Evolutionary conservation across 2,888 invertebrate species (phyloP), one percentile per base, ranked within the genome.

Genomic region (Pycnomerus fuliginosus): DNA sequence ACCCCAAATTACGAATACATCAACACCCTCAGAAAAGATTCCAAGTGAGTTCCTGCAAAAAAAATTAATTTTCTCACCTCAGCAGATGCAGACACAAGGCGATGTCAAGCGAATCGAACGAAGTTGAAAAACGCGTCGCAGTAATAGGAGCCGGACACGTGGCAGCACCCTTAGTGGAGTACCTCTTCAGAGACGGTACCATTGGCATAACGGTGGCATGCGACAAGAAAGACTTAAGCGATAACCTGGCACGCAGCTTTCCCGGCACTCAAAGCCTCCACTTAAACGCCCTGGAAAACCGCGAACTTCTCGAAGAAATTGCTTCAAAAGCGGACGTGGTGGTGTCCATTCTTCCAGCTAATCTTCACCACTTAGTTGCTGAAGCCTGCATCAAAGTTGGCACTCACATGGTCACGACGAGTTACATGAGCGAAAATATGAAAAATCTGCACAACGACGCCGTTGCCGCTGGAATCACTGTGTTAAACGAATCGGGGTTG

Each of bases 1-100:
- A 97, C 98, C 0, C 85, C 93, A 3, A 86, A 90, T 61, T 99
- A 87, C 71, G 86, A 95, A 71, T 99, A 99, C 68, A 99, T 99
- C 61, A 82, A 87, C 61, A 94, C 96, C 48, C 73, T 99, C 11
- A 78, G 98, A 44, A 14, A 17, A 16, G 14, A 1, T 10, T 27
- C 29, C 10, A 3, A 5, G 1, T 11, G 25, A 23, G 13, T 32
- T 32, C 22, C 5, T 36, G 12, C 24, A n/a, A 13, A 27, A 20
- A 22, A 14, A 16, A 41, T 28, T 17, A 35, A 41, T 16, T 34
- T 44, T 36, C 10, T 22, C 5, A 4, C n/a, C 8, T 34, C 50
- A 66, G 65, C 25, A 65, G 60, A 53, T 64, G 61, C 38, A 58
- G 65, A 23, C 64, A 67, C 28, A 69, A 69, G 44, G 53, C 57